Evolutionary conservation across 2,113 vertebrate genomes (phyloP), one percentile per base, ranked within the genome.

Genomic region (Cynocephalus volans): DNA sequence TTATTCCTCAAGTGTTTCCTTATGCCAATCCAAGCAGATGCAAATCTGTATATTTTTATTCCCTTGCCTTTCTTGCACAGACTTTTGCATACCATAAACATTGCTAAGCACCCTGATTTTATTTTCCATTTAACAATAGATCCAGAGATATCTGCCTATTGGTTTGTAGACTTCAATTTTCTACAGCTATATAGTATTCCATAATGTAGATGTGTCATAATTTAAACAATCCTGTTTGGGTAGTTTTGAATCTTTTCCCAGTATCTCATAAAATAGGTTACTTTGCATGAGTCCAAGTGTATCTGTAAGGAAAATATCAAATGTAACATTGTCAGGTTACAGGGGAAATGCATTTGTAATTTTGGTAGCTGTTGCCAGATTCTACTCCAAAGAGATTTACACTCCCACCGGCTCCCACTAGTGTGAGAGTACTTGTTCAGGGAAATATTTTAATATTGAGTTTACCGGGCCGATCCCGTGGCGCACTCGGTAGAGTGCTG

Each of bases 121-220:
- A 5, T 88, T 84, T 93, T 5, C 64, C 41, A 90, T 23, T 93
- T 96, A 69, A 64, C 18, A 75, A 48, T 86, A 36, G 83, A 73
- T 80, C 15, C 23, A 72, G 36, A 86, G 45, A 75, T 75, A 84
- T 50, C 21, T 85, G 4, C n/a, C 17, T 65, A 24, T 50, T 33
- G 26, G 18, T 89, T 83, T 89, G 88, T 50, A 62, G 45, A 58
- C 8, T 31, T n/a, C 70, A 23, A 24, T 24, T 70, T 80, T 93
- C 88, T 50, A 24, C 1, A 90, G 31, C 26, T 81, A 6, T 67
- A 28, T 48, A 82, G 5, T 72, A 67, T 58, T 65, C 26, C 18
- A 24, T 56, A 24, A 28, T 83, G 0, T 77, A 41, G 19, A 54
- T 56, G 23, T 69, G 6, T 28, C 26, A 31, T 93, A 79, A 73